Conservation (phyloP, 2,113 vertebrate species). For the Rhinoderma darwinii region DNA sequence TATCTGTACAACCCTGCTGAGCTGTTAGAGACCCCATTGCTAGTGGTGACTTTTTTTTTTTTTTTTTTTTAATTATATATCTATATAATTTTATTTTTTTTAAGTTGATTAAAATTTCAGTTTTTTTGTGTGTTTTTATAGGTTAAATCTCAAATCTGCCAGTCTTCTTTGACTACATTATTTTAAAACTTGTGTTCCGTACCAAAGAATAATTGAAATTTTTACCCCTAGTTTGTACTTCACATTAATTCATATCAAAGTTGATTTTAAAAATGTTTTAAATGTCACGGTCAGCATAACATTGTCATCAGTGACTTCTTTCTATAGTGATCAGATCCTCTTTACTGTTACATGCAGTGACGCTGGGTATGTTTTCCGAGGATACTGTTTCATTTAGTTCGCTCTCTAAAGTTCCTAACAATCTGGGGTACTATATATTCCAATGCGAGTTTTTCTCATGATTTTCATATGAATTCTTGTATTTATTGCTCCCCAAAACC, state of each 20-base stretch:
- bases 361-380: not conserved
- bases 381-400: not conserved
- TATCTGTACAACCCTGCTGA: too few species aligned
- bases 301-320: not conserved
- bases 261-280: too few species aligned
- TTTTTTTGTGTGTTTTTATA: not conserved
- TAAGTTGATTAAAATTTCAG: not conserved
- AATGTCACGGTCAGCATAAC: not conserved
- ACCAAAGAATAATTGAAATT: not conserved
- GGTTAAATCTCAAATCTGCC: not conserved
- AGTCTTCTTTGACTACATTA: not conserved
- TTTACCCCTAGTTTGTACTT: not conserved
- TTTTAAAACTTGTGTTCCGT: not conserved
- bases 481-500: not conserved
- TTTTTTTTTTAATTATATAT: not conserved
- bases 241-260: not conserved
- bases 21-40: not conserved
- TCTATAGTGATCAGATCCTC: not conserved
- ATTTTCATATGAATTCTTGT: not conserved
- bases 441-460: too few species aligned
- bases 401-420: too few species aligned
- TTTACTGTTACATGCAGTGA: not conserved
- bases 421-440: too few species aligned
- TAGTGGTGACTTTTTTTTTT: not conserved
- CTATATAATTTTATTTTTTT: not conserved